Conservation (phyloP, 2,888 invertebrate genomes). For the Lissonota sp. region DNA sequence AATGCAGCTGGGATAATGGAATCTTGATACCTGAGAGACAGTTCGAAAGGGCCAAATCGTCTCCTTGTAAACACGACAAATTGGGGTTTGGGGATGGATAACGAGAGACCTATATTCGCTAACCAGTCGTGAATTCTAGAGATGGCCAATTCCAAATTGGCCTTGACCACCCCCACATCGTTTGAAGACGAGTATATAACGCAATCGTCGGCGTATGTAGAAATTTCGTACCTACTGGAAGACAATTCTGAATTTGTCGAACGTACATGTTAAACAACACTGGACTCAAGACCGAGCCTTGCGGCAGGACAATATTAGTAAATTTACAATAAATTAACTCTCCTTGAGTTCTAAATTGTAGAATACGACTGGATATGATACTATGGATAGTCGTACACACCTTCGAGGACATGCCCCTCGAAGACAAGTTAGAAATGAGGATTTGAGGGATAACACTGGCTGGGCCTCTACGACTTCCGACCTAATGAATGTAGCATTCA, state of each 20-base stretch:
- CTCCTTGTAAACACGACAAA: slow-evolving; percentile 10
- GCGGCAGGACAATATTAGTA: no score
- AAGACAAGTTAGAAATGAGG: not conserved
- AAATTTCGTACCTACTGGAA: slow-evolving; percentile 4
- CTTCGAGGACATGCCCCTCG: no score
- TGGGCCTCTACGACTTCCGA: no score
- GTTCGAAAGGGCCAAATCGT: not conserved
- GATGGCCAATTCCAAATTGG: not conserved
- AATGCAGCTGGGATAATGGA: not conserved
- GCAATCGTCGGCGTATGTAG: no score
- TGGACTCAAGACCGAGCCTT: no score
- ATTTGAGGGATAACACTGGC: not conserved
- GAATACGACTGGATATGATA: no score
- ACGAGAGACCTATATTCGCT: not conserved
- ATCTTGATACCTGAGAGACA: not conserved
- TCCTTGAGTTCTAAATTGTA: no score
- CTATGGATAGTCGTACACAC: no score
- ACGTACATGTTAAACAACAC: slow-evolving; percentile 22
- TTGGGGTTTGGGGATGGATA: slow-evolving; percentile 6
- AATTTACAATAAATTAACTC: no score
- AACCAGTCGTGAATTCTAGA: not conserved
- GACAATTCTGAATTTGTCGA: not conserved
- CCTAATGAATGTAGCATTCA: no score
- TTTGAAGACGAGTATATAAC: no score
- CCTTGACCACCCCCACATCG: not conserved